Percentiles rank a stretch among this genome's conserved stretches.
These are phyloP conservation scores for Equus quagga DNA, from an alignment of 2,113 vertebrate species.

Conservation along the genomic window DNA sequence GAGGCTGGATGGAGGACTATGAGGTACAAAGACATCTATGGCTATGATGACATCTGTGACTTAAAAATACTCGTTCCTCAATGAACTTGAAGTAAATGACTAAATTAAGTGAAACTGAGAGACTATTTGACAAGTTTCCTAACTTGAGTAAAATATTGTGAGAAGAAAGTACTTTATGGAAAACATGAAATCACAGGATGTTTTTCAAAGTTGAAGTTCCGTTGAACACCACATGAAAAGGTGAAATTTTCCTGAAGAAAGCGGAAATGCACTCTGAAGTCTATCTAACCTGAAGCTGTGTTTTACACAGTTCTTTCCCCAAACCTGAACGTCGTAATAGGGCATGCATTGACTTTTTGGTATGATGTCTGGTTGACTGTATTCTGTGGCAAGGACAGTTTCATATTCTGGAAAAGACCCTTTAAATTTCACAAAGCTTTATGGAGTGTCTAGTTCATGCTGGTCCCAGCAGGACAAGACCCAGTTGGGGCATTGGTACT, in stretches of 20 bases:
- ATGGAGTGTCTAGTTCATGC: not conserved
- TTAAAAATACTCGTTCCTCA: slow-evolving; percentile 11
- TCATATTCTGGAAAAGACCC: not conserved
- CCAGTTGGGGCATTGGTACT: not conserved
- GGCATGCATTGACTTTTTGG: not conserved
- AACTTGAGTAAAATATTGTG: not conserved
- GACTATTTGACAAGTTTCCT: not conserved
- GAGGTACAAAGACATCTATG: not conserved
- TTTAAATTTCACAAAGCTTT: slow-evolving; percentile 17
- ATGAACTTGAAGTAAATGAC: not conserved
- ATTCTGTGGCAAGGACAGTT: not conserved
- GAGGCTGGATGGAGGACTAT: not conserved
- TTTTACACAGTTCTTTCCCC: not conserved
- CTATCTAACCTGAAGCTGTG: not conserved
- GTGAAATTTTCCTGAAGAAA: not conserved
- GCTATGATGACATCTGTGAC: not conserved
- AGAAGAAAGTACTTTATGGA: not conserved
- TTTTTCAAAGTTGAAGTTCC: slow-evolving; percentile 22
- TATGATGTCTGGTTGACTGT: not conserved
- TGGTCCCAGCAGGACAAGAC: not conserved
- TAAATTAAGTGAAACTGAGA: slow-evolving; percentile 37
- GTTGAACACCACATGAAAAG: not conserved
- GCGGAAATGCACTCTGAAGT: not conserved
- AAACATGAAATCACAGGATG: not conserved
- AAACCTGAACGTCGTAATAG: not conserved